Evolutionary conservation across 1,140 invertebrate genomes (phyloP), one percentile per base, ranked within the genome.

Genomic region (Ooceraea biroi): DNA sequence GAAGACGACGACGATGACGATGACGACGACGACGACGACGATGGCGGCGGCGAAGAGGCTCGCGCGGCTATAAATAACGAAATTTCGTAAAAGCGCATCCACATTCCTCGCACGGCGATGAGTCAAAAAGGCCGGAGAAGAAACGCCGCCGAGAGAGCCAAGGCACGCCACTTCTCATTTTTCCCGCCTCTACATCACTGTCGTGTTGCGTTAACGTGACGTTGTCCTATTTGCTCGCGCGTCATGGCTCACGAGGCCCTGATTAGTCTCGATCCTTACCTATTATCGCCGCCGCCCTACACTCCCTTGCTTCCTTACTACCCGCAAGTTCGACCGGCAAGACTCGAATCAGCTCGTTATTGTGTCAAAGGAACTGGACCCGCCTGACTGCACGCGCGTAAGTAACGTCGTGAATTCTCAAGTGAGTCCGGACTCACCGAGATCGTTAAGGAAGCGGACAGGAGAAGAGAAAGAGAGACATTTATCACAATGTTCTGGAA

Each of bases 121-220:
- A 69, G 76, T 80, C 76, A 80, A 80, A 80, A 14, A 11, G 25
- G 10, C 3, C 8, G 50, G 63, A 55, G 65, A 22, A 48, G 82
- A 7, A 52, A 36, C 36, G 36, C 36, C 66, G 50, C 30, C 44
- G 41, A 14, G 61, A 68, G 50, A 65, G 85, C 52, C n/a, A n/a
- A n/a, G n/a, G n/a, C n/a, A n/a, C n/a, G n/a, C n/a, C 87, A 87
- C 87, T 87, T 89, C 85, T 89, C 65, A 87, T 91, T 57, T 91
- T 89, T 84, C 76, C 80, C 78, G 73, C 71, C 87, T 86, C 85
- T 87, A 85, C 80, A 89, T 91, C 91, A 91, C 85, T 85, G 89
- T 91, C 88, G 84, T 60, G 85, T 88, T 88, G 88, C 84, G 80
- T 90, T 84, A 68, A 82, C 72, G 86, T 52, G 48, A 55, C 52